Conservation (phyloP, 1,140 invertebrate genomes). For the Epicauta chinensis region DNA sequence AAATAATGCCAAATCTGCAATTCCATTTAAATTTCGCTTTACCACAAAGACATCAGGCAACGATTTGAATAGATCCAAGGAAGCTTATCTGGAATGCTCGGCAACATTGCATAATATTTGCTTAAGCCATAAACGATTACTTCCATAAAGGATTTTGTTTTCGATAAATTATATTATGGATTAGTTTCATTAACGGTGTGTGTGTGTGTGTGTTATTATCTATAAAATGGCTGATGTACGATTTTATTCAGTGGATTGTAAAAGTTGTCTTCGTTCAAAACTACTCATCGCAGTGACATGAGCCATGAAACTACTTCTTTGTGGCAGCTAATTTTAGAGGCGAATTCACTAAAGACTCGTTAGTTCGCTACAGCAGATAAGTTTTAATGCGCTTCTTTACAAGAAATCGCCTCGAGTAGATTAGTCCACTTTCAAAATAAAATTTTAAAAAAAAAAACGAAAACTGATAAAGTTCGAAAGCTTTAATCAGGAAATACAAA, state of each 20-base stretch:
- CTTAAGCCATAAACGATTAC: conserved; percentile 16
- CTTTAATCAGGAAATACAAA: too few species aligned
- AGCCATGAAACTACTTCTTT: conserved; percentile 17
- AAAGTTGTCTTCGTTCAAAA: background rate
- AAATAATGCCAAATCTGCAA: conserved; percentile 4
- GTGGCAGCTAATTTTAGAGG: conserved; percentile 15
- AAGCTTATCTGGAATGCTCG: conserved; percentile 13
- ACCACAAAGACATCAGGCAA: conserved; percentile 6
- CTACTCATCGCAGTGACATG: conserved; percentile 13
- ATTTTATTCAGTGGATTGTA: conserved; percentile 13
- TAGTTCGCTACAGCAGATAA: conserved; percentile 16
- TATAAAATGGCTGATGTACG: conserved; percentile 11
- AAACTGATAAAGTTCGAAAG: too few species aligned
- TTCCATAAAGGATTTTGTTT: conserved; percentile 2
- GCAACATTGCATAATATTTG: conserved; percentile 13
- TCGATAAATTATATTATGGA: conserved; percentile 12
- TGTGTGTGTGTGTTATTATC: conserved; percentile 7
- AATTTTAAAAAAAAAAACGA: too few species aligned
- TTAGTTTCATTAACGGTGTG: conserved; percentile 14
- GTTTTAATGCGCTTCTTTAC: conserved; percentile 10
- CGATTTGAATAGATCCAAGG: conserved; percentile 12
- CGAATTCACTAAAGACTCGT: conserved; percentile 17
- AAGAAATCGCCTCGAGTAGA: too few species aligned
- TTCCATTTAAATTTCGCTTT: conserved; percentile 14
- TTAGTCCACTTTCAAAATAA: too few species aligned